Evolutionary conservation across 2,113 vertebrate genomes (phyloP), one percentile per base, ranked within the genome.

Genomic region (Larimichthys polyactis): DNA sequence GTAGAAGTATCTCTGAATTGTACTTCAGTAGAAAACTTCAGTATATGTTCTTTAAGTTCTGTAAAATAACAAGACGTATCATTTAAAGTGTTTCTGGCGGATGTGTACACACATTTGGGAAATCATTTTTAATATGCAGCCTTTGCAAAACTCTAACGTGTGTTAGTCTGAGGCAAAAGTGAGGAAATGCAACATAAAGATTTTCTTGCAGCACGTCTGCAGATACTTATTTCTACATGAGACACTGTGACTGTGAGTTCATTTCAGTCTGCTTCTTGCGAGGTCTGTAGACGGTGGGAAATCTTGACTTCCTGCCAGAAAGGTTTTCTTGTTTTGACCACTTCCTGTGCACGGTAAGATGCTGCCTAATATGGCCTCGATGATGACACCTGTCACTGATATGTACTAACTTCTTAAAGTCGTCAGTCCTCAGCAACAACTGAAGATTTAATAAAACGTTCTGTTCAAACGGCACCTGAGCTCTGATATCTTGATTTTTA

Each of bases 291-390:
- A 15, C 52, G 89, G 82, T 72, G 80, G 69, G 71, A 81, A 82
- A 89, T 83, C 76, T 77, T 24, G 6, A 88, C 89, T 91, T 93
- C 91, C 88, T 89, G 71, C 29, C 11, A 4, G 15, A 64, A 57
- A 46, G 36, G 24, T 76, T 77, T 79, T 71, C 14, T 55, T 48
- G 44, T 68, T 67, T 71, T 81, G 36, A 86, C 76, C 76, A 79
- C 89, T 87, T 93, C 90, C 89, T 91, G 55, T 82, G 83, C 36
- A 80, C 78, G 59, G n/a, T 32, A 11, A 40, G 73, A 24, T 14
- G 17, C 62, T 68, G 43, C 86, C 83, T 74, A 80, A 90, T 90
- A 90, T 78, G 91, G 90, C 40, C 54, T 71, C 8, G 5, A 48
- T 27, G 1, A 8, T 10, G 64, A 67, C 11, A 84, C 58, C 63